These are phyloP conservation scores for Agrochola litura DNA, from an alignment of 2,888 invertebrate species.

Conservation along the genomic window DNA sequence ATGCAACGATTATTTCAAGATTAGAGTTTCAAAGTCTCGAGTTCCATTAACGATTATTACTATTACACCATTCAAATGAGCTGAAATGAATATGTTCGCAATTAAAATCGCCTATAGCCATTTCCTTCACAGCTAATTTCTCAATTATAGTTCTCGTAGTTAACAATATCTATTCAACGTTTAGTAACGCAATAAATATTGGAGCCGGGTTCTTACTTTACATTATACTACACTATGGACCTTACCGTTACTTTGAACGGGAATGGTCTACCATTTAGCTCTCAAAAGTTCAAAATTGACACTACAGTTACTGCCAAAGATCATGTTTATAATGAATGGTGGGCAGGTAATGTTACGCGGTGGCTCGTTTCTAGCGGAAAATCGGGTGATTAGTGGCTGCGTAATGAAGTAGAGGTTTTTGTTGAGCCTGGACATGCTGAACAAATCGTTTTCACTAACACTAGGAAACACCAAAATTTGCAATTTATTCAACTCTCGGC, in stretches of 20 bases:
- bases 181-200: slow-evolving; percentile 46
- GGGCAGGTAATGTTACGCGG: background rate
- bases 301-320: background rate
- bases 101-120: slow-evolving; percentile 5
- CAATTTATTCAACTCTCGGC: background rate
- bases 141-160: slow-evolving; percentile 7
- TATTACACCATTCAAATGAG: background rate
- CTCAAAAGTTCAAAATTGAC: background rate
- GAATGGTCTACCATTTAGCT: slow-evolving; percentile 1
- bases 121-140: slow-evolving; percentile 21
- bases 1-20: background rate
- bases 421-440: background rate
- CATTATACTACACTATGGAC: slow-evolving; percentile 18
- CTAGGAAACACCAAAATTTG: no score
- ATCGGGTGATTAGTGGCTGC: background rate
- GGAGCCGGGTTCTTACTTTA: slow-evolving; percentile 30
- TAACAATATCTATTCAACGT: slow-evolving; percentile 19
- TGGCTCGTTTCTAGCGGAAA: background rate
- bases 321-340: background rate
- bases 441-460: background rate
- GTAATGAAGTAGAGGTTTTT: background rate
- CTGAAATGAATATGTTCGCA: background rate
- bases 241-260: slow-evolving; percentile 34
- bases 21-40: background rate
- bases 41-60: background rate